A percentile compares a stretch with the other conserved stretches of the same genome.
These are phyloP conservation scores for Coregonus ussuriensis DNA, from an alignment of 2,797 vertebrate species.

Conservation along the genomic window DNA sequence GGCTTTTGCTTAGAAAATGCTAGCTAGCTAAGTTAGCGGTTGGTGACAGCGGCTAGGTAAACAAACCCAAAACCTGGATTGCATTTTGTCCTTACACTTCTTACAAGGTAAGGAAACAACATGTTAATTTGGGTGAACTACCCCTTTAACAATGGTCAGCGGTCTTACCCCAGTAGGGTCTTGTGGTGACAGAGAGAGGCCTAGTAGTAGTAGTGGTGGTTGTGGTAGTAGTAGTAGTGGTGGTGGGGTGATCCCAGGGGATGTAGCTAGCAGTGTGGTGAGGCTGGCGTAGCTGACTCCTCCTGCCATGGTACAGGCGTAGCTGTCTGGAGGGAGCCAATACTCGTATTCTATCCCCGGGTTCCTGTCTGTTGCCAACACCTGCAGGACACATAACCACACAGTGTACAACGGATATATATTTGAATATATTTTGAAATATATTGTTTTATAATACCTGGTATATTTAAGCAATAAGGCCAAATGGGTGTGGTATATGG, in stretches of 20 bases:
- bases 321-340: slow-evolving; percentile 81
- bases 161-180: slow-evolving; percentile 68
- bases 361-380: slow-evolving; percentile 78
- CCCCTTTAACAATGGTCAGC: background rate
- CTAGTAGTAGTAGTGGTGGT: slow-evolving; percentile 27
- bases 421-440: background rate
- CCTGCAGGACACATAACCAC: slow-evolving; percentile 59
- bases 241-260: slow-evolving; percentile 61
- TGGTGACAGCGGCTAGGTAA: background rate
- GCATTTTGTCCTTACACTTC: background rate
- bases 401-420: background rate
- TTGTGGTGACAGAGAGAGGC: slow-evolving; percentile 47
- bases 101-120: background rate
- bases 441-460: background rate
- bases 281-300: slow-evolving; percentile 69
- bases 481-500: no score
- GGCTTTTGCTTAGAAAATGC: background rate
- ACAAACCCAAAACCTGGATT: background rate
- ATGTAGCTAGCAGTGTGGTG: slow-evolving; percentile 67
- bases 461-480: no score
- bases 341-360: slow-evolving; percentile 82
- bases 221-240: slow-evolving; percentile 25
- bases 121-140: background rate
- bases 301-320: slow-evolving; percentile 75
- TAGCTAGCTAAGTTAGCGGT: background rate